A percentile compares a stretch with the other conserved stretches of the same genome.
Conservation (phyloP, 64 coral and sea anemone species). For the Pachyseris speciosa region DNA sequence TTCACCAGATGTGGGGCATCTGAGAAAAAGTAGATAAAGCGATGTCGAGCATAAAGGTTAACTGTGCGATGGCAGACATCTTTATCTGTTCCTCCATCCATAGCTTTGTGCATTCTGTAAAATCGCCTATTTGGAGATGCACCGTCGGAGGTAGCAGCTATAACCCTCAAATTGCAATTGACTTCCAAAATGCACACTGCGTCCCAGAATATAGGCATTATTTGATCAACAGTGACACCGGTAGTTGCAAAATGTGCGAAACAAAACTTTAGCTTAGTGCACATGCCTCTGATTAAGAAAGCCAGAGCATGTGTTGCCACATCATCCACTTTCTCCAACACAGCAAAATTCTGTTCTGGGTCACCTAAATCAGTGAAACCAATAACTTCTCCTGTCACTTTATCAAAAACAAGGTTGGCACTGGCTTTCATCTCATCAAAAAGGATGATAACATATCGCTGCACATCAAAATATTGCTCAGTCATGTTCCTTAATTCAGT, state of each 20-base stretch:
- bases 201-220: not conserved
- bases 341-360: too few relatives aligned
- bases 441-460: constrained; percentile 24
- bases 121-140: constrained; percentile 19
- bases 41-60: constrained; percentile 26
- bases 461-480: constrained; percentile 17
- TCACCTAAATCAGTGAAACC: too few relatives aligned
- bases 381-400: too few relatives aligned
- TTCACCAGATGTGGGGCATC: constrained; percentile 40
- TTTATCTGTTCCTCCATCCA: constrained; percentile 11
- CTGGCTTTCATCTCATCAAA: constrained; percentile 25
- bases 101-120: constrained; percentile 5
- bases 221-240: not conserved
- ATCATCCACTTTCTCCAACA: constrained; percentile 33
- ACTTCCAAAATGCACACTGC: constrained; percentile 10
- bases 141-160: not conserved
- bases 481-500: constrained; percentile 24
- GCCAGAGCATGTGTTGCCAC: not conserved
- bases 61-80: constrained; percentile 19
- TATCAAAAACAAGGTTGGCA: not conserved
- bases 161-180: constrained; percentile 14
- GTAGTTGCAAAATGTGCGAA: constrained; percentile 24
- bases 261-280: constrained; percentile 14
- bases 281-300: too few relatives aligned
- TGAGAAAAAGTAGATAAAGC: constrained; percentile 22